Evolutionary conservation across 2,797 vertebrate genomes (phyloP), one percentile per base, ranked within the genome.

Genomic region (Cygnus olor): DNA sequence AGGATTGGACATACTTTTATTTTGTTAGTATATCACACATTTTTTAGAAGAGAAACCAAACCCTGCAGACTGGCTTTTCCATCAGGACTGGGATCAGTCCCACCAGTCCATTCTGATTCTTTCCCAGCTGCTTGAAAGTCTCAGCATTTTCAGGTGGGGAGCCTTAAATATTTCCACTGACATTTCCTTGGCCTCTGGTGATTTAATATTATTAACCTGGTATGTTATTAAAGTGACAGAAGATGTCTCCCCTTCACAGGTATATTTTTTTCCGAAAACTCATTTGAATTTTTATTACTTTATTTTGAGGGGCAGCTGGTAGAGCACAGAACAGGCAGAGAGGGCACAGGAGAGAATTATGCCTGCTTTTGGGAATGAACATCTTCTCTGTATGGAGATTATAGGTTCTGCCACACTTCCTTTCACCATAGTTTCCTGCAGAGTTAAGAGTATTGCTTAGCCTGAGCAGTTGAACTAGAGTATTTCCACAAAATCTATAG

Each of bases 231-330:
- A 94, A 93, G 90, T 89, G 96, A 94, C 81, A 94, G 94, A 69
- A 95, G 72, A 83, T 89, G 89, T 91, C 80, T 94, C 61, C 64
- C 85, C 61, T 90, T 85, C 10, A 10, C 80, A 78, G 91, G 91
- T 95, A 32, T 87, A 78, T 92, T 95, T 94, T 89, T 61, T 89
- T 61, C 69, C 1, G 7, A 85, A 89, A 93, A 47, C 89, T 94
- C 88, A 96, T 97, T 97, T 95, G 88, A 97, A 97, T 96, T 95
- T 96, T 96, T 94, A 95, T 96, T 94, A 66, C 93, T 95, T 89
- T 90, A 92, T 90, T 90, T 77, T 72, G 69, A 89, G 91, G 93
- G 91, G 71, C 89, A 96, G 93, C 85, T 93, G 36, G 54, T 25
- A 60, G 56, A 90, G 74, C 54, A 19, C 74, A 38, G 54, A 74